Base-by-base conservation (phyloP, 2,113 vertebrate genomes). In the Myanophis thanlyinensis region DNA sequence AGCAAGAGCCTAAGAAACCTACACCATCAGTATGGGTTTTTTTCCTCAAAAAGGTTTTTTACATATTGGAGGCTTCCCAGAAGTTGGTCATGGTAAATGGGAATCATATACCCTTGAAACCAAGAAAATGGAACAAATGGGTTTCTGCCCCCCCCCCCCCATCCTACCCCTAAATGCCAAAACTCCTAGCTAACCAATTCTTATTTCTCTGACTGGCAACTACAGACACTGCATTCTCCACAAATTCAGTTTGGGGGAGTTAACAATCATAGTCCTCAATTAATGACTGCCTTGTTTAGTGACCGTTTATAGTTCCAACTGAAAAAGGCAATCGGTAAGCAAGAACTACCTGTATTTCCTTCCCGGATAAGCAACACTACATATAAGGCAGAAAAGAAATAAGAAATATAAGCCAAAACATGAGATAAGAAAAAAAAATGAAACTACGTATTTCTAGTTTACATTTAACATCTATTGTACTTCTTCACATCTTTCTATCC, bases 1-100 rank as follows among this genome's bases (percentile, higher is more conserved):
- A 88, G 13, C 85, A 87, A 15, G 6, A 8, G 3, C 0, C 23
- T 23, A 22, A 30, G 0, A 0, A 40, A 1, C 35, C 11, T 35
- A 18, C 23, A 53, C 9, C 2, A 48, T 56, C 11, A 0, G 59
- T n/a, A 88, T 88, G 48, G 48, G 15, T 53, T 30, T 62, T 46
- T 22, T 11, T 8, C 56, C 27, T 11, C 0, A 22, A 23, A 88
- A 15, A 92, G 53, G 8, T 6, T 87, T 35, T 35, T 1, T 52
- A 51, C n/a, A 27, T 48, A 59, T 3, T n/a, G 44, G 51, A 52
- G 48, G 35, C 59, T 52, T 48, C 40, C 56, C 85, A 92, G n/a
- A 73, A 15, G 30, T 46, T 40, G 91, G 40, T 67, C 30, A 47
- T 88, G 25, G 13, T 92, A 44, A 44, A 80, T 80, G 73, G 20